phyloP scores from a whole-genome alignment of 1,140 invertebrate species.

The Drosophila cardini region DNA sequence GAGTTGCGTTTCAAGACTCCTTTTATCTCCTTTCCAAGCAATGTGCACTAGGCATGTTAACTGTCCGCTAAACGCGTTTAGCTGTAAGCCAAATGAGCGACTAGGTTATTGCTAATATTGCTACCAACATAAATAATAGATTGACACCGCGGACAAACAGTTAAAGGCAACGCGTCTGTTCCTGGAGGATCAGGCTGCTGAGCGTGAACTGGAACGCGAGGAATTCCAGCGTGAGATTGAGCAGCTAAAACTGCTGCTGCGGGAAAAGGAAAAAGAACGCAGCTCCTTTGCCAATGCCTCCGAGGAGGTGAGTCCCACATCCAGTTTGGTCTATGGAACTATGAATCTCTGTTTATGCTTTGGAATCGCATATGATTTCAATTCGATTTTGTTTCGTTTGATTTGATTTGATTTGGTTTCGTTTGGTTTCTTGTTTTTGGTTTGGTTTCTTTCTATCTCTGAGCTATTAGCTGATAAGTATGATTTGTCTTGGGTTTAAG shows the following conservation, averaged over 20 bases:
- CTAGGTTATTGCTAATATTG: conserved; percentile 44
- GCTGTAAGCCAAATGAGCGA: conserved; percentile 50
- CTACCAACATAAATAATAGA: conserved; percentile 85
- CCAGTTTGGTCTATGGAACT: conserved; percentile 19
- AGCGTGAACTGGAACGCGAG: conserved; percentile 91
- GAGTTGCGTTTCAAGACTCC: conserved; percentile 39
- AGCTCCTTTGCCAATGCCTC: conserved; percentile 86
- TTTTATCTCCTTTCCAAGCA: neutral
- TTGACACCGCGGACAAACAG: conserved; percentile 92
- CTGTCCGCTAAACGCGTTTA: conserved; percentile 39
- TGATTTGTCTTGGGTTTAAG: conserved; percentile 29
- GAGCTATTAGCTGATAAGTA: conserved; percentile 1
- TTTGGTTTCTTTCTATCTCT: conserved; percentile 11
- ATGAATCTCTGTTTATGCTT: conserved; percentile 31
- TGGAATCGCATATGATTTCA: conserved; percentile 54
- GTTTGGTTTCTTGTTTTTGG: conserved; percentile 44
- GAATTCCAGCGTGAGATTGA: conserved; percentile 89
- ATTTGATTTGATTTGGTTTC: conserved; percentile 55
- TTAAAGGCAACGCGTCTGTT: conserved; percentile 89
- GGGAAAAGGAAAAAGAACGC: conserved; percentile 87
- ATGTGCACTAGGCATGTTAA: conserved; percentile 51
- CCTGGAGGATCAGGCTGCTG: conserved; percentile 91
- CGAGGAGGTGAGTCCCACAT: conserved; percentile 85
- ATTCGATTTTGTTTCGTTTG: conserved; percentile 53
- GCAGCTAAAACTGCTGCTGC: conserved; percentile 87